These are phyloP conservation scores for Sphecodes monilicornis DNA, from an alignment of 2,888 invertebrate species.

Conservation along the genomic window DNA sequence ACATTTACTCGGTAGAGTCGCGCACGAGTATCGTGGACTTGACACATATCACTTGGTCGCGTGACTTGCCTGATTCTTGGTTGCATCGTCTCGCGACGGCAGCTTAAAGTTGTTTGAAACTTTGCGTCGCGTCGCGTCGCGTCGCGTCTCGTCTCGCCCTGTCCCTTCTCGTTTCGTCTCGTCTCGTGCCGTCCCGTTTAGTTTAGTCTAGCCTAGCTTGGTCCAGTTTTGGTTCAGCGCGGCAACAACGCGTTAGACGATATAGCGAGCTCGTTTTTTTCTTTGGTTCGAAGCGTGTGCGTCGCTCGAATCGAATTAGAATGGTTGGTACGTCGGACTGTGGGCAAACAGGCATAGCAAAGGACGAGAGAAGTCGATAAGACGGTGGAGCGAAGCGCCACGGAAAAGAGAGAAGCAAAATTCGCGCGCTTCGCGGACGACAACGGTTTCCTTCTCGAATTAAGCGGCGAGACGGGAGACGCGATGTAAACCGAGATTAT, in stretches of 20 bases:
- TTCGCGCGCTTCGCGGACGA: constrained; percentile 74
- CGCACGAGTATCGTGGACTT: constrained; percentile 80
- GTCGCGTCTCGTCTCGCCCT: not conserved
- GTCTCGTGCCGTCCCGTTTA: not conserved
- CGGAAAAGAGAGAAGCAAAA: constrained; percentile 58
- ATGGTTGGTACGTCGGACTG: not conserved
- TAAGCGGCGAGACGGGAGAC: constrained; percentile 79
- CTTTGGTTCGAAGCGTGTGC: not conserved
- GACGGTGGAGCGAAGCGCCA: constrained; percentile 16
- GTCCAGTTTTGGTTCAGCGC: not conserved
- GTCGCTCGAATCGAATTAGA: not conserved
- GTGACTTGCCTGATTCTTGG: constrained; percentile 76
- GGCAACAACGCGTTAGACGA: constrained; percentile 62
- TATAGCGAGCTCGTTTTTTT: constrained; percentile 3
- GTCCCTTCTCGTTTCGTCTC: constrained; percentile 3
- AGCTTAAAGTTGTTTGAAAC: constrained; percentile 79
- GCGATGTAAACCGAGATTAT: constrained; percentile 84
- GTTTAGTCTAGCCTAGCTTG: not conserved
- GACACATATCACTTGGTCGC: constrained; percentile 82
- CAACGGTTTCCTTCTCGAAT: constrained; percentile 83
- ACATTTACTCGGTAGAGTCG: constrained; percentile 80
- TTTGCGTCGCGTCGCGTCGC: constrained; percentile 57
- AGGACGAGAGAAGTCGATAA: constrained; percentile 33
- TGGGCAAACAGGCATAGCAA: not conserved
- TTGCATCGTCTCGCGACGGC: constrained; percentile 74